Percentiles rank a stretch among this genome's conserved stretches.
Evolutionary conservation across 2,113 vertebrate genomes (phyloP).

Genomic region (Dromiciops gliroides): DNA sequence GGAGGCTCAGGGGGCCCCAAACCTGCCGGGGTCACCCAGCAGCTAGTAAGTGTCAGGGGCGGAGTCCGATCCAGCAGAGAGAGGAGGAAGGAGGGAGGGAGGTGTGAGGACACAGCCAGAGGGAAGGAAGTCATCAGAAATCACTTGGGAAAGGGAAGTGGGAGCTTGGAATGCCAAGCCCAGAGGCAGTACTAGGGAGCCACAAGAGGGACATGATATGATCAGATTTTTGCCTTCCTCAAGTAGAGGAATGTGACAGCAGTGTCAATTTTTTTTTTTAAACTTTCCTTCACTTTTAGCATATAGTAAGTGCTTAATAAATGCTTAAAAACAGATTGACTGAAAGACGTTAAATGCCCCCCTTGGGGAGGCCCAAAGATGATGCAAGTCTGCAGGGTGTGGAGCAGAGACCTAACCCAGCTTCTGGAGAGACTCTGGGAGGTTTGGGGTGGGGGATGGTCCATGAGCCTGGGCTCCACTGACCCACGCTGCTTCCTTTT

Average conservation of each 20-base stretch:
- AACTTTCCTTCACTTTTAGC: no score
- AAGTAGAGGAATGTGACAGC: no score
- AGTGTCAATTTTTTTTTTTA: no score
- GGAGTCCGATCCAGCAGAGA: not conserved
- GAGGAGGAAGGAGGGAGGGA: not conserved
- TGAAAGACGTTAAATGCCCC: no score
- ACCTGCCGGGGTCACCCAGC: not conserved
- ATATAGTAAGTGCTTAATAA: no score
- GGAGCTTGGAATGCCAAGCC: not conserved
- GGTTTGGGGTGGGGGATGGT: no score
- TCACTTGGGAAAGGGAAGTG: not conserved
- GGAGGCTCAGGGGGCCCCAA: not conserved
- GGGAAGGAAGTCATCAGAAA: not conserved
- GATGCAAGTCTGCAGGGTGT: not conserved
- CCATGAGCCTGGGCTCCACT: no score
- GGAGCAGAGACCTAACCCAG: not conserved
- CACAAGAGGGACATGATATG: not conserved
- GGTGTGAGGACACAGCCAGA: not conserved
- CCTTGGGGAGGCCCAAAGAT: no score
- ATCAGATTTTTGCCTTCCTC: fast-evolving
- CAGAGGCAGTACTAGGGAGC: not conserved
- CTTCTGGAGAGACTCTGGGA: not conserved
- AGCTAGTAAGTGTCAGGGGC: not conserved
- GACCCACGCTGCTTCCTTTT: no score
- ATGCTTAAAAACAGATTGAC: no score